Conservation (phyloP, 2,113 vertebrate genomes). For the Rynchops niger region DNA sequence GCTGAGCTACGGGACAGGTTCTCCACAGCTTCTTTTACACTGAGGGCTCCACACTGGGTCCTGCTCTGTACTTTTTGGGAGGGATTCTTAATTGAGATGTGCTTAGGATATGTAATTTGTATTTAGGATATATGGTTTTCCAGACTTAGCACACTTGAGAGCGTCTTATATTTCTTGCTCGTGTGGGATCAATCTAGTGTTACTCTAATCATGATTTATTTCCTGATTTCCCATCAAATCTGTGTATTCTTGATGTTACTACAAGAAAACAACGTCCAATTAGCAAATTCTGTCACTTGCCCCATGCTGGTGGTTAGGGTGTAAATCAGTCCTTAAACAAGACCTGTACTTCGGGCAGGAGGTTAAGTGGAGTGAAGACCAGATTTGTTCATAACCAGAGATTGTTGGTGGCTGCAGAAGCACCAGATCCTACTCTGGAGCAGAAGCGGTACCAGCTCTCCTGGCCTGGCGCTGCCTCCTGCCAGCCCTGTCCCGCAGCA, state of each 20-base stretch:
- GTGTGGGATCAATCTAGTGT: background rate
- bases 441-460: background rate
- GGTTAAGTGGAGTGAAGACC: background rate
- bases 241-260: background rate
- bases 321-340: background rate
- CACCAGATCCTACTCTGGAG: background rate
- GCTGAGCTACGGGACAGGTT: background rate
- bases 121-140: background rate
- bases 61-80: background rate
- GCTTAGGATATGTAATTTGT: background rate
- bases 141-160: background rate
- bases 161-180: background rate
- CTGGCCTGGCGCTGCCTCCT: background rate
- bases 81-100: background rate
- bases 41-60: rapidly evolving
- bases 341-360: background rate
- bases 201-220: background rate
- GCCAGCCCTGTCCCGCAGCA: background rate
- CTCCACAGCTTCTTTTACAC: background rate
- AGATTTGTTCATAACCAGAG: background rate
- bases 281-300: background rate
- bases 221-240: background rate
- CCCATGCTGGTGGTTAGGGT: background rate
- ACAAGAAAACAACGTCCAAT: background rate
- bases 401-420: background rate